Evolutionary conservation across 2,113 vertebrate species (phyloP).

Genomic region (Rafetus swinhoei): DNA sequence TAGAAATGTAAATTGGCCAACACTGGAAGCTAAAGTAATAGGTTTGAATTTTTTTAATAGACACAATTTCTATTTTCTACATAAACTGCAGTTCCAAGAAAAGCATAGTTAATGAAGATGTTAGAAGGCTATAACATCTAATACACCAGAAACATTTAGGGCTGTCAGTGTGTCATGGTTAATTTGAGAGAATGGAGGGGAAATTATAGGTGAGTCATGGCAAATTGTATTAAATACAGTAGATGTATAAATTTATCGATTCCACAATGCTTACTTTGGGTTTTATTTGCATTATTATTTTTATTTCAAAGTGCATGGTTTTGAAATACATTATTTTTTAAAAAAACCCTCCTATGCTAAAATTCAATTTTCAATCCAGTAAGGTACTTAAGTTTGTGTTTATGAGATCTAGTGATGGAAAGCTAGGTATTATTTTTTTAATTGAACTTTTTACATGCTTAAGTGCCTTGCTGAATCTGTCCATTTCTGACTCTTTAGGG

Average conservation of each 20-base stretch:
- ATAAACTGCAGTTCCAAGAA: not conserved
- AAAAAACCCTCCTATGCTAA: not conserved
- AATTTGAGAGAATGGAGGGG: not conserved
- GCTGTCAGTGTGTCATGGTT: not conserved
- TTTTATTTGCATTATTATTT: not conserved
- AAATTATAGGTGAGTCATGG: rapidly evolving
- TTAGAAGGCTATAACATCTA: not conserved
- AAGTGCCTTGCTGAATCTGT: not conserved
- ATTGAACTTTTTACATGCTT: not conserved
- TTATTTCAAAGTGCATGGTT: not conserved
- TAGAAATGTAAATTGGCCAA: constrained; percentile 23
- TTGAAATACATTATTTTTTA: not conserved
- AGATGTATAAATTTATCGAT: not conserved
- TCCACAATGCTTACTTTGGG: not conserved
- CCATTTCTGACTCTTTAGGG: not conserved
- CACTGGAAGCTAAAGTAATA: not conserved
- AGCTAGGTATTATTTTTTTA: not conserved
- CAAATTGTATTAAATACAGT: not conserved
- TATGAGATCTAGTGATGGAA: not conserved
- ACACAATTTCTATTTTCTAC: not conserved
- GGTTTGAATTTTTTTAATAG: not conserved
- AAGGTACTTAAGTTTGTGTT: not conserved
- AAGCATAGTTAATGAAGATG: not conserved
- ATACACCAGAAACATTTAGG: not conserved
- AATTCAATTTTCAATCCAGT: not conserved